Percentiles rank a stretch among this genome's conserved stretches.
Conservation (phyloP, 2,888 invertebrate species). For the Melanostoma mellinum region DNA sequence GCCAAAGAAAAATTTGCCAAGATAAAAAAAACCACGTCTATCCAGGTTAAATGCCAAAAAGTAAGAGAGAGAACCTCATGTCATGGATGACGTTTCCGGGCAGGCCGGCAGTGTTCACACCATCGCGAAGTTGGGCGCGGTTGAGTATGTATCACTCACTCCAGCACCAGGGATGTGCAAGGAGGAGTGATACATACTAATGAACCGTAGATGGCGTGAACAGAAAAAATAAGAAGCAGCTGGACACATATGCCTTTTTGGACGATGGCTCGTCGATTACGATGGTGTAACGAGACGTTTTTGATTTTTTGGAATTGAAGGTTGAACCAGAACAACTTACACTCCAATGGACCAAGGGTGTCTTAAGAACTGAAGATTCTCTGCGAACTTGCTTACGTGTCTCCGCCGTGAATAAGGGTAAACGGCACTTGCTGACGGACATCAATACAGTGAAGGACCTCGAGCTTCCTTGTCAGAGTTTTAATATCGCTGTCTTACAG, state of each 20-base stretch:
- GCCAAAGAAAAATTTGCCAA: too few species aligned
- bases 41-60: too few species aligned
- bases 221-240: slow-evolving; percentile 3
- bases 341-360: slow-evolving; percentile 17
- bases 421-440: slow-evolving; percentile 18
- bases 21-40: too few species aligned
- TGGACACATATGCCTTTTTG: slow-evolving; percentile 26
- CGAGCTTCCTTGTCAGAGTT: neutral
- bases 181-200: too few species aligned
- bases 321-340: slow-evolving; percentile 16
- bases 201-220: too few species aligned
- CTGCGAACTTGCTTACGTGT: slow-evolving; percentile 3
- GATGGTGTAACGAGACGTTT: slow-evolving; percentile 23
- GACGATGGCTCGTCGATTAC: slow-evolving; percentile 32
- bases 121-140: too few species aligned
- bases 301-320: slow-evolving; percentile 5
- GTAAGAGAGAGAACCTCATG: too few species aligned
- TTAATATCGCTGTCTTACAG: neutral
- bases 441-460: neutral
- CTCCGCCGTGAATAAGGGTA: slow-evolving; percentile 3
- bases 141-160: too few species aligned
- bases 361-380: slow-evolving; percentile 5
- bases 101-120: too few species aligned
- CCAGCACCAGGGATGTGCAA: too few species aligned
- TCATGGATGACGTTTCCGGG: too few species aligned